Evolutionary conservation across 2,113 vertebrate species (phyloP).

Genomic region (Rynchops niger): DNA sequence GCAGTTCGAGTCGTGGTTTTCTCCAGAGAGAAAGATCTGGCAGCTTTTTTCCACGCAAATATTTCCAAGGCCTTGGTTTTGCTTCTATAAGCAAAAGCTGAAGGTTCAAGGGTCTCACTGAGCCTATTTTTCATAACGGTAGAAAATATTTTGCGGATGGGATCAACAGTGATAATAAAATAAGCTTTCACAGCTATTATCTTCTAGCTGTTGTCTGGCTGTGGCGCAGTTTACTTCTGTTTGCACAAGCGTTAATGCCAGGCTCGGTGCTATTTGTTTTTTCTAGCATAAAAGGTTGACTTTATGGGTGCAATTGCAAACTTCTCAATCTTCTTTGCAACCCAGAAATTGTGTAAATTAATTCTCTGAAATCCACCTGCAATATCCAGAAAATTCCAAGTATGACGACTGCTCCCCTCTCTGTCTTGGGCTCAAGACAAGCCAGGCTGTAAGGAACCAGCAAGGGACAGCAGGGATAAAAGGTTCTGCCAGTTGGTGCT

Average conservation of each 20-base stretch:
- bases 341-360: not conserved
- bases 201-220: not conserved
- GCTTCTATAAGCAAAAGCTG: not conserved
- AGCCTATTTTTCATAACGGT: not conserved
- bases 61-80: not conserved
- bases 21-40: not conserved
- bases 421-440: not conserved
- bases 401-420: not conserved
- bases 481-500: not conserved
- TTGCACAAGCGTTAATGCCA: no score
- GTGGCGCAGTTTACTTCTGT: not conserved
- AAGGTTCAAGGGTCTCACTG: not conserved
- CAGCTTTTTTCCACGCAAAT: not conserved
- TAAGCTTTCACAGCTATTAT: not conserved
- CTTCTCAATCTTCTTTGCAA: not conserved
- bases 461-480: not conserved
- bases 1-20: not conserved
- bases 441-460: not conserved
- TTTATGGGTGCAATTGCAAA: not conserved
- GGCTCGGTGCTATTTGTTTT: not conserved
- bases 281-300: not conserved
- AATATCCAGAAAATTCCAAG: not conserved
- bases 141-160: not conserved
- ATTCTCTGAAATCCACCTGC: not conserved
- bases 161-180: not conserved